Conservation (phyloP, 2,113 vertebrate species). For the Lasiurus borealis region DNA sequence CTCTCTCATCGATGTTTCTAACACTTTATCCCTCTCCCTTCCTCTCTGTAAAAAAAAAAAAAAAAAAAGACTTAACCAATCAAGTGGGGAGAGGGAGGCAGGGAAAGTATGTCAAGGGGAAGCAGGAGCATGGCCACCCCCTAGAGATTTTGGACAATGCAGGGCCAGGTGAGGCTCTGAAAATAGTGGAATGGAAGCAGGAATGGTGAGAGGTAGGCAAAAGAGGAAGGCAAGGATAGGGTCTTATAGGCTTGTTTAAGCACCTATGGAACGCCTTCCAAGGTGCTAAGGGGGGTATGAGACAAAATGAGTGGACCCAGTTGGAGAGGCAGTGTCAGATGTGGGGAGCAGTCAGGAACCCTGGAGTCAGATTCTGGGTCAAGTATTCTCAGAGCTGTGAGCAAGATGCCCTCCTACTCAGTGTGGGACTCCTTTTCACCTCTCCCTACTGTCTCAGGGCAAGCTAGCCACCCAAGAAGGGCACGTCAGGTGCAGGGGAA, state of each 20-base stretch:
- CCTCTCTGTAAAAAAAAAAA: no score
- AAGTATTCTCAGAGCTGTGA: background rate
- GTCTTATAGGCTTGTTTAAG: background rate
- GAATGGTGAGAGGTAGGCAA: background rate
- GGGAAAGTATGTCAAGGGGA: background rate
- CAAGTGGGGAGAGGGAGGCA: background rate
- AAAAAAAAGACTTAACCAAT: background rate
- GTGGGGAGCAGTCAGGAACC: background rate
- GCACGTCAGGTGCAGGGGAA: background rate
- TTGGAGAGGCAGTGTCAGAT: background rate
- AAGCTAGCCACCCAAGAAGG: background rate
- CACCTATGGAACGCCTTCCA: background rate
- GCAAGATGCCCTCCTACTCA: background rate
- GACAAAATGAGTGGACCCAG: background rate
- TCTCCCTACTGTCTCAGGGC: background rate
- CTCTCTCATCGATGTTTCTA: no score
- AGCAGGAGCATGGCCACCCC: background rate
- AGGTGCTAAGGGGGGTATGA: no score
- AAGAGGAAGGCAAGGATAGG: background rate
- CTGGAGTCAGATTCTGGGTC: background rate
- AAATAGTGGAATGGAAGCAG: background rate
- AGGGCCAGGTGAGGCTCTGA: background rate
- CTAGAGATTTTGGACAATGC: background rate
- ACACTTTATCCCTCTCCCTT: no score
- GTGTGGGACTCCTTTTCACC: no score